A percentile compares a stretch with the other conserved stretches of the same genome.
phyloP scores from a whole-genome alignment of 2,797 vertebrate species.

The Huso huso region DNA sequence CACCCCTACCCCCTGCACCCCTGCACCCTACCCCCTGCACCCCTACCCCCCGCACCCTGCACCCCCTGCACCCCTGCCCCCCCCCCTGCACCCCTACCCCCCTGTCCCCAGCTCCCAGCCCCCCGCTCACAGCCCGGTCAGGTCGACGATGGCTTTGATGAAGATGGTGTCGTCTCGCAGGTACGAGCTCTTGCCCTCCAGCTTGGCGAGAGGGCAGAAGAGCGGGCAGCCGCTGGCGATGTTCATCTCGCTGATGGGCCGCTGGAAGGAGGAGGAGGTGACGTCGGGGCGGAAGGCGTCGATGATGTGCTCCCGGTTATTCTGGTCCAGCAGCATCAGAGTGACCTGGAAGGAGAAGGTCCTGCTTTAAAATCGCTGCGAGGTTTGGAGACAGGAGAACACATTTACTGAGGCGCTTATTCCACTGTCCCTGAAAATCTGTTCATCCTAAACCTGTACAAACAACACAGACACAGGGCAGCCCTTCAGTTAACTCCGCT shows the following conservation, averaged over 20 bases:
- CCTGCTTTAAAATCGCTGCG: background rate
- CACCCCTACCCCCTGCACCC: background rate
- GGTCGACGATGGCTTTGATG: conserved; percentile 94
- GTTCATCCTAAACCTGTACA: no score
- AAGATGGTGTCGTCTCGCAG: conserved; percentile 89
- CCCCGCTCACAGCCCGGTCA: conserved; percentile 73
- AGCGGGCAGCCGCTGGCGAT: conserved; percentile 95
- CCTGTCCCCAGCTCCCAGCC: conserved; percentile 9
- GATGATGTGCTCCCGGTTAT: conserved; percentile 93
- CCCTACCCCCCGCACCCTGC: no score
- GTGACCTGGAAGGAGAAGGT: conserved; percentile 67
- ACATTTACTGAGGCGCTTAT: background rate
- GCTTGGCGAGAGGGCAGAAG: conserved; percentile 85
- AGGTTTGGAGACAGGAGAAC: background rate
- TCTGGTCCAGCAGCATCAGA: conserved; percentile 92
- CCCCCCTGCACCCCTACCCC: no score
- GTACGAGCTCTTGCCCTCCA: conserved; percentile 85
- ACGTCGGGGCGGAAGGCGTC: conserved; percentile 90
- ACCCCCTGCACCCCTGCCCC: background rate
- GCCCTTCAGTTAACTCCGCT: no score
- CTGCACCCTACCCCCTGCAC: no score
- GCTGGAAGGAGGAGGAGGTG: conserved; percentile 90
- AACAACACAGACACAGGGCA: no score
- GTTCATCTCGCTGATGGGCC: conserved; percentile 89
- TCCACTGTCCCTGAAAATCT: no score